Conservation (phyloP, 2,888 invertebrate species). For the Dasysyrphus albostriatus region DNA sequence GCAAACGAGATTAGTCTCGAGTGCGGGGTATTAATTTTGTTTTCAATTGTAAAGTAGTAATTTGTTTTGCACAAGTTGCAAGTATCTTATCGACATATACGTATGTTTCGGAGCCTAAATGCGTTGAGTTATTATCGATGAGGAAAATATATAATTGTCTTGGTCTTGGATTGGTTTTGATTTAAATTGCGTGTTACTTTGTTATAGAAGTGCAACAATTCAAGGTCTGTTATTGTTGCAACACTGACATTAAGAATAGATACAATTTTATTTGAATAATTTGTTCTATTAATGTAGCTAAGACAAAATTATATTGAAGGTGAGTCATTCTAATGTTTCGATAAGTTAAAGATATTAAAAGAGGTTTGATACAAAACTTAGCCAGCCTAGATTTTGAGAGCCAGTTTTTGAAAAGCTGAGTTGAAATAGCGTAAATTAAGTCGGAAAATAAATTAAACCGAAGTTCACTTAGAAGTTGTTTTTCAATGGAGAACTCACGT, state of each 20-base stretch:
- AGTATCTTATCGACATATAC: neutral
- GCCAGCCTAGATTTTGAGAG: no score
- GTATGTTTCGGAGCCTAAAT: conserved; percentile 2
- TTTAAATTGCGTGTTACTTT: conserved; percentile 4
- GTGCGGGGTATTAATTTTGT: conserved; percentile 39
- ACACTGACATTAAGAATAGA: neutral
- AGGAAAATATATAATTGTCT: conserved; percentile 33
- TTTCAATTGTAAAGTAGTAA: conserved; percentile 41
- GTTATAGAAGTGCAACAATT: neutral
- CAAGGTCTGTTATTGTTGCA: conserved; percentile 20
- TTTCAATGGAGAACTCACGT: no score
- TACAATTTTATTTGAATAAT: neutral
- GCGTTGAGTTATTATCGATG: conserved; percentile 11
- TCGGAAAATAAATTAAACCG: no score
- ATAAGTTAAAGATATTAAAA: neutral
- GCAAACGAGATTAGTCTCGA: conserved; percentile 36
- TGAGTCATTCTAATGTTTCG: neutral
- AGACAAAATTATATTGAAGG: neutral
- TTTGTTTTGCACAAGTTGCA: conserved; percentile 26
- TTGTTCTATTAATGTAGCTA: neutral
- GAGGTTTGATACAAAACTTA: no score
- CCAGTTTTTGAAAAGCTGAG: no score
- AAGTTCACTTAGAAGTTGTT: no score
- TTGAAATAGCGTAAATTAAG: no score
- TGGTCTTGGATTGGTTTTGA: conserved; percentile 14